A percentile compares a stretch with the other conserved stretches of the same genome.
Evolutionary conservation across 2,113 vertebrate species (phyloP).

Genomic region (Hepsetus odoe): DNA sequence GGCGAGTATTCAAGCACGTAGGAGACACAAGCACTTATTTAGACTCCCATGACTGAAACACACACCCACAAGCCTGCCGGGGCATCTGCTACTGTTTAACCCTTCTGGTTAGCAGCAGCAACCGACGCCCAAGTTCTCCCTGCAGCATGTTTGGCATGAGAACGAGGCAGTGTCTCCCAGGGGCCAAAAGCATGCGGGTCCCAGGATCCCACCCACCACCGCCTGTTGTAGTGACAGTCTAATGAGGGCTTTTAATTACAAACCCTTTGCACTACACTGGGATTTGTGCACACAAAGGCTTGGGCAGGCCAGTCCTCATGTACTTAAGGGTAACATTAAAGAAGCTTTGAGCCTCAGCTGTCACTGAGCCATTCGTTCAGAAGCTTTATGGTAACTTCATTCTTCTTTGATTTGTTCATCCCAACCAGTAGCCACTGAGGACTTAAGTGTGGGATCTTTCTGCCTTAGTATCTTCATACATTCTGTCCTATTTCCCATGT

Average conservation of each 20-base stretch:
- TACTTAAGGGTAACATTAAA: slow-evolving; percentile 10
- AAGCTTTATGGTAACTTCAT: neutral
- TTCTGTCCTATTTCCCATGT: neutral
- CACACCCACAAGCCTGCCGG: slow-evolving; percentile 47
- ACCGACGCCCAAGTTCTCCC: slow-evolving; percentile 56
- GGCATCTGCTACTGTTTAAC: slow-evolving; percentile 75
- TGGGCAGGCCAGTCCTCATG: neutral
- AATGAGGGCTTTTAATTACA: slow-evolving; percentile 11
- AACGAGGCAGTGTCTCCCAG: neutral
- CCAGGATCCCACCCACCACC: neutral
- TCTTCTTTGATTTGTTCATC: neutral
- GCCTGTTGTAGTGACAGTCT: neutral
- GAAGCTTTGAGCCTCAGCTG: neutral
- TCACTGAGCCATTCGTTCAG: neutral
- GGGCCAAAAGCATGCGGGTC: neutral
- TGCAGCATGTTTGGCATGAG: slow-evolving; percentile 2
- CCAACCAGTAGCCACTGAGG: neutral
- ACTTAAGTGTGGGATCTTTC: neutral
- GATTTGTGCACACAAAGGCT: neutral
- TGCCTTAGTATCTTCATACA: neutral
- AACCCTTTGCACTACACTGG: neutral
- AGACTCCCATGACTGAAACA: slow-evolving; percentile 43
- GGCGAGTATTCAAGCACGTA: slow-evolving; percentile 44
- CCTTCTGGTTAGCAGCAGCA: slow-evolving; percentile 41
- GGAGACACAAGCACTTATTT: slow-evolving; percentile 33